Evolutionary conservation across 2,888 invertebrate species (phyloP).

Genomic region (Hanleya hanleyi): DNA sequence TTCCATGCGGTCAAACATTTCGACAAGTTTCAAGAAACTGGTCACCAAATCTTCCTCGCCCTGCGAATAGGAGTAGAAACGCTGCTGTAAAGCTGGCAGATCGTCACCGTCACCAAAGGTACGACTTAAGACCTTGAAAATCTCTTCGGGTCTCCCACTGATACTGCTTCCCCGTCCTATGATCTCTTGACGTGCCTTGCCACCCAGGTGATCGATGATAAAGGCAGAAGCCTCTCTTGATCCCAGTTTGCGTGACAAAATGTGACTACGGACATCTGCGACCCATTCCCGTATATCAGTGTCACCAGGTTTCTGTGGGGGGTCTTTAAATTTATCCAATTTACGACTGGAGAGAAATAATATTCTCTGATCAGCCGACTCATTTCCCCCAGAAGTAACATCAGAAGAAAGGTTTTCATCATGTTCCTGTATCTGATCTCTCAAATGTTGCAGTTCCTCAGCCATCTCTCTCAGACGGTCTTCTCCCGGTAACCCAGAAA

Average conservation of each 20-base stretch:
- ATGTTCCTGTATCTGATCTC: too few relatives aligned
- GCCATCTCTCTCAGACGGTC: too few relatives aligned
- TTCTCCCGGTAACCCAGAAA: too few relatives aligned
- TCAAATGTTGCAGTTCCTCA: too few relatives aligned
- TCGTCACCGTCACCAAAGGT: neutral
- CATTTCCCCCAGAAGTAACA: too few relatives aligned
- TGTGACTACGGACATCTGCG: too few relatives aligned
- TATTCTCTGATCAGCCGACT: too few relatives aligned
- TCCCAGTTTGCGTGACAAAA: neutral
- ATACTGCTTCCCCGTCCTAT: neutral
- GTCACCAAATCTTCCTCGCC: neutral
- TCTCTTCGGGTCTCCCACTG: neutral
- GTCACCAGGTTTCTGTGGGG: too few relatives aligned
- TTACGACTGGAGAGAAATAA: too few relatives aligned
- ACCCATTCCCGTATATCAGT: too few relatives aligned
- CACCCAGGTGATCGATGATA: slow-evolving; percentile 8
- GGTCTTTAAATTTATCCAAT: too few relatives aligned
- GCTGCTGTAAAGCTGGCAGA: neutral
- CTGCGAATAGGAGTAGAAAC: neutral
- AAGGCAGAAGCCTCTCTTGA: neutral
- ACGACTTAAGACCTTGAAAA: neutral
- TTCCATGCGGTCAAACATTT: neutral
- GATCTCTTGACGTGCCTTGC: slow-evolving; percentile 3
- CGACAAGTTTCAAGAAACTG: neutral
- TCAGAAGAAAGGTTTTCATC: too few relatives aligned